These are phyloP conservation scores for Brachyptera risi DNA, from an alignment of 2,888 invertebrate genomes.

Conservation along the genomic window DNA sequence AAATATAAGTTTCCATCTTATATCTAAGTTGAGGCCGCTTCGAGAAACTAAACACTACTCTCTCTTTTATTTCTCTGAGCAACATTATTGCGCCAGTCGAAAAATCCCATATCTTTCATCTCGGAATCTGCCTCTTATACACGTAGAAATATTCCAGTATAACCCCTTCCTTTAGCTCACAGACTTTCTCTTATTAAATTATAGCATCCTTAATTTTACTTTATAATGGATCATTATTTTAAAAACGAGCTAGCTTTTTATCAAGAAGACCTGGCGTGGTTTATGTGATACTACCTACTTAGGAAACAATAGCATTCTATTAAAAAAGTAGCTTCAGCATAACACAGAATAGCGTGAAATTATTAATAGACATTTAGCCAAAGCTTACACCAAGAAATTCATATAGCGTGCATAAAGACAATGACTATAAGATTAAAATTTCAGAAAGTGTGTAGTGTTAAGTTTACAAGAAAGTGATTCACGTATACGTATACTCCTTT, in stretches of 20 bases:
- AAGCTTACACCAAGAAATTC: not conserved
- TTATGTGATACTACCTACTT: not conserved
- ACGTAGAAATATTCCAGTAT: too few relatives aligned
- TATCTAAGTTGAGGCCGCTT: too few relatives aligned
- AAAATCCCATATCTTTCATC: too few relatives aligned
- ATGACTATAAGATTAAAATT: not conserved
- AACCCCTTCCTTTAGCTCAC: not conserved
- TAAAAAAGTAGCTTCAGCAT: constrained; percentile 4
- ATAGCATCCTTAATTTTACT: constrained; percentile 24
- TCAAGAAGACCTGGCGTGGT: not conserved
- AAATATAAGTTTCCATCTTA: too few relatives aligned
- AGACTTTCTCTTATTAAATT: constrained; percentile 22
- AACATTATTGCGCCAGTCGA: too few relatives aligned
- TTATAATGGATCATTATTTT: constrained; percentile 6
- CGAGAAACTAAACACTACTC: too few relatives aligned
- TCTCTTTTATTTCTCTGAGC: too few relatives aligned
- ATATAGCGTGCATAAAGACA: not conserved
- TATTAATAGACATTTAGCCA: constrained; percentile 12
- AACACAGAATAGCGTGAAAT: constrained; percentile 2
- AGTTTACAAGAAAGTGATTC: constrained; percentile 8
- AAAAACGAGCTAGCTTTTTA: constrained; percentile 1
- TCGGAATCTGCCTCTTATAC: too few relatives aligned
- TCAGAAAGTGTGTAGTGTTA: not conserved
- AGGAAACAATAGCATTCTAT: constrained; percentile 8
- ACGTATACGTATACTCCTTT: not conserved